Percentiles rank a stretch among this genome's conserved stretches.
phyloP scores from a whole-genome alignment of 1,140 invertebrate genomes.

The Nylanderia fulva region DNA sequence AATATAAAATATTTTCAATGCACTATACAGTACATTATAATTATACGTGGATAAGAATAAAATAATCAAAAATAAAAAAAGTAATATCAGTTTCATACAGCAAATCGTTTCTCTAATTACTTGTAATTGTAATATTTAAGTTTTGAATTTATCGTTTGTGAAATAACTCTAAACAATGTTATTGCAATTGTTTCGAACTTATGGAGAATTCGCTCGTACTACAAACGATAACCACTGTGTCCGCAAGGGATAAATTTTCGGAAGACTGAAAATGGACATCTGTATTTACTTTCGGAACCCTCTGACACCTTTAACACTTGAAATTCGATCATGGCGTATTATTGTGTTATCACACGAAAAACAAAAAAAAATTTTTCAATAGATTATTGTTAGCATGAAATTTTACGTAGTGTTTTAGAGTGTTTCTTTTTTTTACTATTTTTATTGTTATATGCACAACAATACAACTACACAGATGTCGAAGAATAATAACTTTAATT shows the following conservation, averaged over 20 bases:
- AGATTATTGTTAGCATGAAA: neutral
- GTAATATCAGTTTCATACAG: no score
- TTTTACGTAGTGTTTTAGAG: neutral
- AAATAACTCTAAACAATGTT: no score
- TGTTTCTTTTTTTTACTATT: neutral
- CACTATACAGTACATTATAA: no score
- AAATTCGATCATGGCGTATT: neutral
- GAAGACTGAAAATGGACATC: conserved; percentile 28
- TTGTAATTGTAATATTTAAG: no score
- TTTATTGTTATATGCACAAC: neutral
- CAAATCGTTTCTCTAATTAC: no score
- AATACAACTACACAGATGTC: no score
- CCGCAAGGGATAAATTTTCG: conserved; percentile 48
- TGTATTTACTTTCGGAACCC: conserved; percentile 11
- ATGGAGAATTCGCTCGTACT: conserved; percentile 33
- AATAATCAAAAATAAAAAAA: no score
- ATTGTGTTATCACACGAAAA: conserved; percentile 6
- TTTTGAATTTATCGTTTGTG: no score
- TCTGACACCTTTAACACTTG: conserved; percentile 7
- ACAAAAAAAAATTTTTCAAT: neutral
- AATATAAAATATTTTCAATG: no score
- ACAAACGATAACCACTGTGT: conserved; percentile 17
- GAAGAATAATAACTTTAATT: neutral
- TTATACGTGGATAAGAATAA: no score
- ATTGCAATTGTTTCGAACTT: no score